A percentile compares a stretch with the other conserved stretches of the same genome.
Evolutionary conservation across 2,888 invertebrate species (phyloP).

Genomic region (Tridacna gigas): DNA sequence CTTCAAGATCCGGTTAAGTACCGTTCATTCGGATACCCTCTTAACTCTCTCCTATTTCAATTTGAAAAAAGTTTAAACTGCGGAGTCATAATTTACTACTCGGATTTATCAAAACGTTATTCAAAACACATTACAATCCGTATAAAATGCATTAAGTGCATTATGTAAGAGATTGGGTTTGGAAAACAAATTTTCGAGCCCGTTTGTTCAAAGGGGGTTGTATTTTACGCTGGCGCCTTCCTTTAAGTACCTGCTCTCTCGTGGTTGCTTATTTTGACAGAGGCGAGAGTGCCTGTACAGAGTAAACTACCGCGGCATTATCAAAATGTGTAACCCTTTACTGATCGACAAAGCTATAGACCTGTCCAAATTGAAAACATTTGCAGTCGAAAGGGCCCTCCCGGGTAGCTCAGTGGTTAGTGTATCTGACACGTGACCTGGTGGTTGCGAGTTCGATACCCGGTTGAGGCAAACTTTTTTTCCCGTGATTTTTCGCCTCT

Average conservation of each 20-base stretch:
- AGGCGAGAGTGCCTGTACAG: not conserved
- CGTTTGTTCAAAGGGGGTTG: slow-evolving; percentile 51
- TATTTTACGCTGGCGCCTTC: slow-evolving; percentile 65
- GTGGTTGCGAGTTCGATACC: too few relatives aligned
- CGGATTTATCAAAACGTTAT: slow-evolving; percentile 65
- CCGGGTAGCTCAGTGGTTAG: too few relatives aligned
- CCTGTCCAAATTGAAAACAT: too few relatives aligned
- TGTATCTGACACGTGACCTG: too few relatives aligned
- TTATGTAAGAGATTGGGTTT: slow-evolving; percentile 52
- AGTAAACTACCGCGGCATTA: not conserved
- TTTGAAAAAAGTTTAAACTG: slow-evolving; percentile 56
- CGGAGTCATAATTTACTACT: slow-evolving; percentile 54
- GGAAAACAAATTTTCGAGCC: slow-evolving; percentile 56
- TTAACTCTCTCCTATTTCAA: slow-evolving; percentile 44
- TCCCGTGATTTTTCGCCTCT: too few relatives aligned
- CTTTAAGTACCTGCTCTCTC: slow-evolving; percentile 22
- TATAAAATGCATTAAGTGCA: slow-evolving; percentile 57
- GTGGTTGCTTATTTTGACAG: slow-evolving; percentile 26
- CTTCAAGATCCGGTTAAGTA: slow-evolving; percentile 29
- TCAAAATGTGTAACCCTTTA: not conserved
- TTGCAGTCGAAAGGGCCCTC: too few relatives aligned
- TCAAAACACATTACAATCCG: slow-evolving; percentile 62
- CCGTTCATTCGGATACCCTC: slow-evolving; percentile 41
- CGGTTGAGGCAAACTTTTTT: too few relatives aligned
- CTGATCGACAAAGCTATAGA: too few relatives aligned